A percentile compares a stretch with the other conserved stretches of the same genome.
Evolutionary conservation across 2,888 invertebrate genomes (phyloP).

Genomic region (Sphecodes monilicornis): DNA sequence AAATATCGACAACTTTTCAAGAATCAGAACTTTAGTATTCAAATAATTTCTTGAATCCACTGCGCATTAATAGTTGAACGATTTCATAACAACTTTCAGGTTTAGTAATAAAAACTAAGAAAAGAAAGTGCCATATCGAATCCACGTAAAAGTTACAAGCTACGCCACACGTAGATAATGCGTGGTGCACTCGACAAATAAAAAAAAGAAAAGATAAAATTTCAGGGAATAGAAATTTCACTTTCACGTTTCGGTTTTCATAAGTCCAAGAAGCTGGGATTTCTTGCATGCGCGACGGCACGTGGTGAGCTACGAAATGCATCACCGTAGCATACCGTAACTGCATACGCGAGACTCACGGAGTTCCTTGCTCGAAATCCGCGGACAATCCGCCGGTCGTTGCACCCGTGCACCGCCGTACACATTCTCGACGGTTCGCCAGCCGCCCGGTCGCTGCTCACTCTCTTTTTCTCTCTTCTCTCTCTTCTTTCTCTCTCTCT

Average conservation of each 20-base stretch:
- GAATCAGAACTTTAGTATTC: too few species aligned
- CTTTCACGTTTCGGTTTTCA: conserved; percentile 6
- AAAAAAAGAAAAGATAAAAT: not conserved
- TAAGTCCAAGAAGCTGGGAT: not conserved
- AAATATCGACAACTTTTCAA: too few species aligned
- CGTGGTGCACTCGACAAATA: too few species aligned
- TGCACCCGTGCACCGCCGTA: conserved; percentile 58
- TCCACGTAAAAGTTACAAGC: too few species aligned
- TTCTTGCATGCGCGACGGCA: conserved; percentile 11
- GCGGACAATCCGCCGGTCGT: conserved; percentile 71
- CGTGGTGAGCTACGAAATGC: conserved; percentile 19
- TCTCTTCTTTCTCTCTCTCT: not conserved
- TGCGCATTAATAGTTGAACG: too few species aligned
- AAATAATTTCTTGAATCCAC: too few species aligned
- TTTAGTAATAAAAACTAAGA: too few species aligned
- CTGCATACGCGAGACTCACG: conserved; percentile 43
- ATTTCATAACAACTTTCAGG: too few species aligned
- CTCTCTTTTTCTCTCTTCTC: not conserved
- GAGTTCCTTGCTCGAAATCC: conserved; percentile 70
- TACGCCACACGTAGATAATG: too few species aligned
- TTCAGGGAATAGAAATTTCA: not conserved
- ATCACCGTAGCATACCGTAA: conserved; percentile 25
- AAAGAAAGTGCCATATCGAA: not conserved
- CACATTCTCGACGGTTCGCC: conserved; percentile 60
- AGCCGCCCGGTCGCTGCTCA: conserved; percentile 30